Evolutionary conservation across 2,888 invertebrate species (phyloP).

Genomic region (Drosophila barbarae): DNA sequence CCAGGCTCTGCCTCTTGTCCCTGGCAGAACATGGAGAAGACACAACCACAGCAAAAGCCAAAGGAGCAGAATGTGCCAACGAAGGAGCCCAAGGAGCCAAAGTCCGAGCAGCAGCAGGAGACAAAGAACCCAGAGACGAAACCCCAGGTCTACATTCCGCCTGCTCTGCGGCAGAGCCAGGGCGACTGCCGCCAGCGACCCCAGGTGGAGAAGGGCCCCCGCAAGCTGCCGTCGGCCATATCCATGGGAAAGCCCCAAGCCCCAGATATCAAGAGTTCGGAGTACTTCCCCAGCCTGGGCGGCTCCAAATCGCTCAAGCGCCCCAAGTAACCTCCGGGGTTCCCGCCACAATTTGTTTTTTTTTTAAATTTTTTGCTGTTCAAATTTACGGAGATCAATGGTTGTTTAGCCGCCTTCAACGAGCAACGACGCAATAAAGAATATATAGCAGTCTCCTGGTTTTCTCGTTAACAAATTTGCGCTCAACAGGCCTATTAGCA

Average conservation of each 20-base stretch:
- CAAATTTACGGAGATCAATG: constrained; percentile 14
- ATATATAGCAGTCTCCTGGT: background rate
- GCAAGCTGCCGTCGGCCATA: constrained; percentile 16
- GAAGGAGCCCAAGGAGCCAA: background rate
- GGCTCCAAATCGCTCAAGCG: constrained; percentile 44
- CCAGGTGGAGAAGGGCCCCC: background rate
- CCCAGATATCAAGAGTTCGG: constrained; percentile 56
- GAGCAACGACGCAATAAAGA: constrained; percentile 2
- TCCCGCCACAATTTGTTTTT: background rate
- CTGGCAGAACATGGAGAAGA: constrained; percentile 40
- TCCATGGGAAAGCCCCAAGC: constrained; percentile 46
- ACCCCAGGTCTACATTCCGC: constrained; percentile 53
- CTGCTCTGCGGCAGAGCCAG: constrained; percentile 58
- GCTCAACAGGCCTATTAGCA: constrained; percentile 42
- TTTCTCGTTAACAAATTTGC: constrained; percentile 34
- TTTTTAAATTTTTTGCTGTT: constrained; percentile 9
- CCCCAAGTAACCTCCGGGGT: constrained; percentile 41
- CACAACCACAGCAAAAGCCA: background rate
- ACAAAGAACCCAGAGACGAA: background rate
- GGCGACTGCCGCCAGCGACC: constrained; percentile 34
- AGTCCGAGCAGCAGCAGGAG: background rate
- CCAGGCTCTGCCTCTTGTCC: constrained; percentile 37
- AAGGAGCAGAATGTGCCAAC: background rate
- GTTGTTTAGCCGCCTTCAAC: background rate
- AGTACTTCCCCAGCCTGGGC: constrained; percentile 53